phyloP scores from a whole-genome alignment of 1,140 invertebrate genomes.

The Cecropterus lyciades region DNA sequence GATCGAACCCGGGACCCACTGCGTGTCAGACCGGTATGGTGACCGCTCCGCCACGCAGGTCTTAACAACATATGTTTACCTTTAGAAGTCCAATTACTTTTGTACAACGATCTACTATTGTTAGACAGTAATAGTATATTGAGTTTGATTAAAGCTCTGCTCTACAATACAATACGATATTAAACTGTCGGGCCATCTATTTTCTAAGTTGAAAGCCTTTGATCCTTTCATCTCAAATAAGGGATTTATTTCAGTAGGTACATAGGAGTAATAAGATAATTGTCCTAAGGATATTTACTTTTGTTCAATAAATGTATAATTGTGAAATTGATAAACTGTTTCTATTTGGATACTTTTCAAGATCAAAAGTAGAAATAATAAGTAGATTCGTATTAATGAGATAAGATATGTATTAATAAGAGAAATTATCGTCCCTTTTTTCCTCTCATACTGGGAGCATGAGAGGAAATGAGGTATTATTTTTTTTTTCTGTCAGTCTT shows the following conservation, averaged over 20 bases:
- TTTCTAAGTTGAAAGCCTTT: background rate
- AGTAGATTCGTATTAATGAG: too few species aligned
- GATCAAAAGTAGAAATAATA: too few species aligned
- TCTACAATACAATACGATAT: constrained; percentile 1
- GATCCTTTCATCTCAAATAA: constrained; percentile 1
- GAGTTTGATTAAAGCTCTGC: background rate
- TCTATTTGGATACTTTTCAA: too few species aligned
- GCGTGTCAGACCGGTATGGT: too few species aligned
- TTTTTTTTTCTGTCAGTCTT: too few species aligned
- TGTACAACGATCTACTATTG: background rate
- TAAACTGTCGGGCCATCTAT: background rate
- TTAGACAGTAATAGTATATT: background rate
- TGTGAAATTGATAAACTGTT: too few species aligned
- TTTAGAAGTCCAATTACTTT: background rate
- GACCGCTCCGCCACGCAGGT: too few species aligned
- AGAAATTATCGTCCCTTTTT: too few species aligned
- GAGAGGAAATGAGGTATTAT: too few species aligned
- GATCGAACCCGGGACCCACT: too few species aligned
- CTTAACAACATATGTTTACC: background rate
- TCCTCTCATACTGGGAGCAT: too few species aligned
- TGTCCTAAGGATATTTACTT: background rate
- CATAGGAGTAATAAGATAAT: background rate
- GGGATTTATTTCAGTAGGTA: background rate
- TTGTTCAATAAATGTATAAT: background rate
- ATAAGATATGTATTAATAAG: too few species aligned